Percentiles rank a stretch among this genome's conserved stretches.
phyloP scores from a whole-genome alignment of 2,888 invertebrate species.

The Drosophila colorata region DNA sequence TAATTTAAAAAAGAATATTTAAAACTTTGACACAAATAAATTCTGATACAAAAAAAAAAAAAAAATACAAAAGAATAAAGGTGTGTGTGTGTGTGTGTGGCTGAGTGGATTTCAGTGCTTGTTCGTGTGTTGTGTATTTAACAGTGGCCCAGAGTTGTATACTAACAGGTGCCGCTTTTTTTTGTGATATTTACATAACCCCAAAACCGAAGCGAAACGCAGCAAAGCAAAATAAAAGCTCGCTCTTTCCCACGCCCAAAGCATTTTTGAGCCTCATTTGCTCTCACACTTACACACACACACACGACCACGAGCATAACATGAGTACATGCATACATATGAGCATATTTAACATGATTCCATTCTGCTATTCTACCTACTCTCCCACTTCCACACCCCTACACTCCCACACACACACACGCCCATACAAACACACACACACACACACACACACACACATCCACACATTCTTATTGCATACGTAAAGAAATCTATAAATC shows the following conservation, averaged over 20 bases:
- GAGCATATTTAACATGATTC: not conserved
- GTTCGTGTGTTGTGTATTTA: conserved; percentile 27
- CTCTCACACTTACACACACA: not conserved
- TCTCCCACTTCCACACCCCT: conserved; percentile 2
- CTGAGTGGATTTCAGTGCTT: no score
- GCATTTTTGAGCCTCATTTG: conserved; percentile 5
- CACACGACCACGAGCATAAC: not conserved
- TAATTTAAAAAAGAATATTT: not conserved
- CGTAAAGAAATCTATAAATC: conserved; percentile 26
- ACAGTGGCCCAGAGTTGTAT: conserved; percentile 28
- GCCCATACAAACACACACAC: conserved; percentile 19
- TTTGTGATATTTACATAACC: conserved; percentile 44
- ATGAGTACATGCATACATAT: not conserved
- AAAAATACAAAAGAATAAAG: no score
- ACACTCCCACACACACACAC: conserved; percentile 11
- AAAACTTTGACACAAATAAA: not conserved
- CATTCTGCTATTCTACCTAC: conserved; percentile 2
- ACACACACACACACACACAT: conserved; percentile 17
- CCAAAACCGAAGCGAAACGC: conserved; percentile 5
- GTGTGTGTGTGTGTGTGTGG: not conserved
- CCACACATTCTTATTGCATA: conserved; percentile 18
- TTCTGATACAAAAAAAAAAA: not conserved
- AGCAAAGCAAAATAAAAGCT: not conserved
- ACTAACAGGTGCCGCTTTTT: conserved; percentile 32
- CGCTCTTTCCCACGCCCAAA: not conserved